Evolutionary conservation across 2,888 invertebrate species (phyloP), one percentile per base, ranked within the genome.

Genomic region (Bellardia pandia): DNA sequence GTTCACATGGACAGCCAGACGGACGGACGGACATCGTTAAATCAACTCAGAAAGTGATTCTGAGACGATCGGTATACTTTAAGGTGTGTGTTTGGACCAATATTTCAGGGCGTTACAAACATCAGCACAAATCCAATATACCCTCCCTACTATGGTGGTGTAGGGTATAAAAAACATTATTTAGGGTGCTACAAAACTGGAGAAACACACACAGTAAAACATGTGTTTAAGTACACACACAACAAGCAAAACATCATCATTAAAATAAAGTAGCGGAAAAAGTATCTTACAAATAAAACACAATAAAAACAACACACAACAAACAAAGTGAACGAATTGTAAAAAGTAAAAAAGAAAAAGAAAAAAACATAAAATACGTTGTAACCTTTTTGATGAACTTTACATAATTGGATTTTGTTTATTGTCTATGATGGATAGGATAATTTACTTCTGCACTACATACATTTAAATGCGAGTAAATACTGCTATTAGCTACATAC

Each of bases 341-440:
- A 66, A 7, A 76, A 69, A 60, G 11, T 6, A 66, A 7, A 76
- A 69, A 60, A 30, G 45, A 5, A 85, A 72, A n/a, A 69, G 16
- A 64, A 45, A 45, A 40, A 33, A 23, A 48, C 51, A 76, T 30
- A 51, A 72, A 78, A 45, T 72, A 80, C 80, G 66, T 64, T 84
- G 80, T 84, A 84, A 85, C 88, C 88, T 85, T 82, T 83, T 13
- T 62, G 75, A 60, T 85, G 88, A 88, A 88, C 88, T 88, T 85
- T 68, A 71, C 69, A 78, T 85, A 88, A 88, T 88, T 88, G 85
- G 79, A 85, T 88, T 86, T 88, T 85, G 85, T 85, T 85, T 83
- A 82, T 82, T 69, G 78, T 60, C 48, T 60, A 62, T 85, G 68
- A 78, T 77, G 51, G 42, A 68, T 48, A 81, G 68, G 42, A 68